phyloP scores from a whole-genome alignment of 2,113 vertebrate species.

The Pedionomus torquatus region DNA sequence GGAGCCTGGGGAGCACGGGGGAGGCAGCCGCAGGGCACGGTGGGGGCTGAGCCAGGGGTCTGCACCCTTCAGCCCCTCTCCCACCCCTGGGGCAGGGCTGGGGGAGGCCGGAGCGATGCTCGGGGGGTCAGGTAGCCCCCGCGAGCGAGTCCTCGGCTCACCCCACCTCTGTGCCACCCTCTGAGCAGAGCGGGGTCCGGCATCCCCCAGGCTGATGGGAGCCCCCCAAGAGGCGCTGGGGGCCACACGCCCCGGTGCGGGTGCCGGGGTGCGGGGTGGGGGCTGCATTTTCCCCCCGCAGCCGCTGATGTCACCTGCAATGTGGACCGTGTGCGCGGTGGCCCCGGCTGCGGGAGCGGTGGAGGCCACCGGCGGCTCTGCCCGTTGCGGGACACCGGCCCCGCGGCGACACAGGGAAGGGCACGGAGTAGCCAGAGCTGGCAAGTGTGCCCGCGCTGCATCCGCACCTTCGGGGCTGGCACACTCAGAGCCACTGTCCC shows the following conservation, averaged over 20 bases:
- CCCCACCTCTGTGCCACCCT: accelerated
- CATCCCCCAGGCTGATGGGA: background rate
- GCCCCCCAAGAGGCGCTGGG: background rate
- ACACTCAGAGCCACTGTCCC: background rate
- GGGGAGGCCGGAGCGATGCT: background rate
- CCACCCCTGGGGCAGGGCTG: background rate
- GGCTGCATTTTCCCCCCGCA: background rate
- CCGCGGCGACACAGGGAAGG: background rate
- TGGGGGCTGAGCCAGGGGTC: background rate
- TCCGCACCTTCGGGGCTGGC: background rate
- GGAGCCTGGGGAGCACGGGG: background rate
- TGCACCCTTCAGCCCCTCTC: background rate
- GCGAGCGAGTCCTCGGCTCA: accelerated
- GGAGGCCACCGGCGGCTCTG: background rate
- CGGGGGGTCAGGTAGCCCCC: background rate
- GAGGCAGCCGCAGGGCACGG: background rate
- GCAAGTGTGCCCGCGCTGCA: background rate
- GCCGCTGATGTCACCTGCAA: constrained; percentile 45
- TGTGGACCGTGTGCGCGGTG: background rate
- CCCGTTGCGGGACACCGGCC: accelerated
- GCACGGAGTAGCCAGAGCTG: background rate
- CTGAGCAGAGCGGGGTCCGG: background rate
- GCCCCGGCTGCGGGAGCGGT: background rate
- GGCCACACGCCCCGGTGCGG: accelerated
- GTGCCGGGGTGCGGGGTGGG: background rate